Conservation (phyloP, 2,888 invertebrate genomes). For the Seira ritae region DNA sequence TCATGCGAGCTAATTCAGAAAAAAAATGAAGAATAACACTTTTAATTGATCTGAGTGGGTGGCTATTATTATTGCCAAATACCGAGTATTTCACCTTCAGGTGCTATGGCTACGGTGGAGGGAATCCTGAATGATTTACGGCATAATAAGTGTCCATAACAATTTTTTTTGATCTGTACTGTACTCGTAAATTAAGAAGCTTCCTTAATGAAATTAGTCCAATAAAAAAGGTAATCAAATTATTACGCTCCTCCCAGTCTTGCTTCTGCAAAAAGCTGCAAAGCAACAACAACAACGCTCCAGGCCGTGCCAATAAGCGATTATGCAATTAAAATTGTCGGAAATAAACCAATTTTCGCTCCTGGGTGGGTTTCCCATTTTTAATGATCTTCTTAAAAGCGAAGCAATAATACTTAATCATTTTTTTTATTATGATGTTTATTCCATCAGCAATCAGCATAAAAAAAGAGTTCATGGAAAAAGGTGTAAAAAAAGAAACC, state of each 20-base stretch:
- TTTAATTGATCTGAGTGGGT: background rate
- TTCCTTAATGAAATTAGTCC: constrained; percentile 3
- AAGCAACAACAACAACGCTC: too few relatives aligned
- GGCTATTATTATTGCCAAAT: background rate
- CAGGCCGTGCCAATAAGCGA: background rate
- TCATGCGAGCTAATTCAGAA: constrained; percentile 8
- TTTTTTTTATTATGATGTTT: background rate
- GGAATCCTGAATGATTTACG: too few relatives aligned
- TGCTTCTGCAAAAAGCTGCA: too few relatives aligned
- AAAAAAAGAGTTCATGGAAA: constrained; percentile 13
- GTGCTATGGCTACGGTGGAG: too few relatives aligned
- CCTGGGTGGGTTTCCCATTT: background rate
- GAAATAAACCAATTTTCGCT: background rate
- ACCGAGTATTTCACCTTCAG: background rate
- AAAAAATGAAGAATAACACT: background rate
- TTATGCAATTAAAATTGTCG: background rate
- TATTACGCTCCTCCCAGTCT: too few relatives aligned
- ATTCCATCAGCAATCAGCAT: background rate
- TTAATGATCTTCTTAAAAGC: background rate
- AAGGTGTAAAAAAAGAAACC: background rate
- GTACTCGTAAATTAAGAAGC: background rate
- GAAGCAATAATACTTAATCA: background rate
- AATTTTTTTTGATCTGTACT: background rate
- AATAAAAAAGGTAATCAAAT: too few relatives aligned
- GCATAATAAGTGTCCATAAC: too few relatives aligned